Conservation (phyloP, 2,113 vertebrate genomes). For the Nanorana parkeri region DNA sequence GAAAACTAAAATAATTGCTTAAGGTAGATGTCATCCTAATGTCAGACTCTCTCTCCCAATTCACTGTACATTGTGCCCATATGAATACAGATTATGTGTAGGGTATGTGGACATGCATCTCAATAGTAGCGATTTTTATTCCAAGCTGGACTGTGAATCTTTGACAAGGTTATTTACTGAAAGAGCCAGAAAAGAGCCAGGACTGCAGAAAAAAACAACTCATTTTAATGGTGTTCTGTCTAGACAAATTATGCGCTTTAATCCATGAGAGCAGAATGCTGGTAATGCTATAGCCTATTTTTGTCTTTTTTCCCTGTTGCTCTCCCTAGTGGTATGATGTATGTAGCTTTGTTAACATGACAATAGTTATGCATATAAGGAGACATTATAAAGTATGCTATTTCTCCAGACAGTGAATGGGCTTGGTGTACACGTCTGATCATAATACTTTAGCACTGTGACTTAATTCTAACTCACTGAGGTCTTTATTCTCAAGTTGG, state of each 20-base stretch:
- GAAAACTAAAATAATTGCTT: too few relatives aligned
- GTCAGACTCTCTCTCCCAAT: too few relatives aligned
- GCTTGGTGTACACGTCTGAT: slow-evolving; percentile 1
- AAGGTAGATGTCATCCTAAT: too few relatives aligned
- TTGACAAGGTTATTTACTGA: slow-evolving; percentile 49
- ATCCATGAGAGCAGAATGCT: slow-evolving; percentile 27
- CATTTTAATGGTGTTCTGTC: slow-evolving; percentile 52
- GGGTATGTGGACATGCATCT: slow-evolving; percentile 6
- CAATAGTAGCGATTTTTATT: slow-evolving; percentile 6
- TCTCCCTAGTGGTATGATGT: slow-evolving; percentile 14
- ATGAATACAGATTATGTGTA: not conserved
- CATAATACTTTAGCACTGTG: slow-evolving; percentile 14
- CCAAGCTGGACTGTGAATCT: not conserved
- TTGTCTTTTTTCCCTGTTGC: slow-evolving; percentile 38
- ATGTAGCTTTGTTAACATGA: slow-evolving; percentile 9
- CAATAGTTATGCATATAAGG: slow-evolving; percentile 11
- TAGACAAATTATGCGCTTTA: slow-evolving; percentile 55
- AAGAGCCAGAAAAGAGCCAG: slow-evolving; percentile 48
- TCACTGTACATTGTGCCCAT: too few relatives aligned
- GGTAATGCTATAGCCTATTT: slow-evolving; percentile 32
- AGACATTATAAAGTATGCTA: not conserved
- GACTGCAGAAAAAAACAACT: not conserved
- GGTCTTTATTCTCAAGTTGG: slow-evolving; percentile 16
- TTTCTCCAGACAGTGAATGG: slow-evolving; percentile 3
- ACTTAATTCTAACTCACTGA: slow-evolving; percentile 34